Percentiles rank a stretch among this genome's conserved stretches.
Evolutionary conservation across 2,797 vertebrate species (phyloP).

Genomic region (Alfaro cultratus): DNA sequence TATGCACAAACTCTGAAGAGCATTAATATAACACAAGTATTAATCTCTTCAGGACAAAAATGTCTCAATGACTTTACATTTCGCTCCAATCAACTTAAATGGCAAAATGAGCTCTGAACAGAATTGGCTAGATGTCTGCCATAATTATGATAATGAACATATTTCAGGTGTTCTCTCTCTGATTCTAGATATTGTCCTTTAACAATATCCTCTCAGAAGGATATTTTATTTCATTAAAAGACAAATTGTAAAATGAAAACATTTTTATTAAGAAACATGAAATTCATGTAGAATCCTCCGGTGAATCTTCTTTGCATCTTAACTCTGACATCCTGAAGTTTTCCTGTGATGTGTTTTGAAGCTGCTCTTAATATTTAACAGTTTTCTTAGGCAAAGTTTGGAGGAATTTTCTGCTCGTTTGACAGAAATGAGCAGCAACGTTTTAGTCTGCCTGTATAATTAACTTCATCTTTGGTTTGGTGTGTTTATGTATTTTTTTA

Average conservation of each 20-base stretch:
- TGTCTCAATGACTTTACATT: neutral
- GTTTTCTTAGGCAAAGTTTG: neutral
- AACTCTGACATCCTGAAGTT: neutral
- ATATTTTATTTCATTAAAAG: neutral
- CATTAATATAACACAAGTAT: conserved; percentile 5
- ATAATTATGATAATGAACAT: neutral
- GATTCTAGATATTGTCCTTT: neutral
- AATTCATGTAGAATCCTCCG: neutral
- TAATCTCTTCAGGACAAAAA: neutral
- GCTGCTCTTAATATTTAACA: neutral
- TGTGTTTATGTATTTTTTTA: neutral
- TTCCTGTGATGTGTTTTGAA: neutral
- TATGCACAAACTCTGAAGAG: neutral
- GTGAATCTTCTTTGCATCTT: neutral
- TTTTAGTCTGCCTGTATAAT: neutral
- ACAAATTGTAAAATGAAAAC: neutral
- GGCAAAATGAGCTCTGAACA: neutral
- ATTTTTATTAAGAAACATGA: neutral
- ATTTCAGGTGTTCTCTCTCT: neutral
- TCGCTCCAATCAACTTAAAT: neutral
- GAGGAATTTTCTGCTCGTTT: neutral
- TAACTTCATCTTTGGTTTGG: neutral
- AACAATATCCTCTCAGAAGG: neutral
- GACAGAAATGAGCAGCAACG: too few species aligned
- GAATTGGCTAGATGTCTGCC: neutral